Evolutionary conservation across 2,113 vertebrate genomes (phyloP).

Genomic region (Serranochromis macrocephalus): DNA sequence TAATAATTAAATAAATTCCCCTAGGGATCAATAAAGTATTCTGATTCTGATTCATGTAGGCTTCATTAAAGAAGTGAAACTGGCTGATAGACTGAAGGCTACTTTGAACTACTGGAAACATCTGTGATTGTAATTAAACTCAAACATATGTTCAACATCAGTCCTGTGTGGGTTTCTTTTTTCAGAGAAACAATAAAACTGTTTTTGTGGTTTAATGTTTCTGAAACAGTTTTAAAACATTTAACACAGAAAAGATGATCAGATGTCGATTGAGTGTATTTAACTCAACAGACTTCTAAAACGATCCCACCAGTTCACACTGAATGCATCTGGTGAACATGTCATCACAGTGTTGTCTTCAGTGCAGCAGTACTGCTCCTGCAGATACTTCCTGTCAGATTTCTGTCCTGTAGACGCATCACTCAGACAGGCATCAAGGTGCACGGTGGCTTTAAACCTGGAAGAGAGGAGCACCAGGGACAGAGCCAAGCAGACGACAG

Average conservation of each 20-base stretch:
- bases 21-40: too few relatives aligned
- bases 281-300: rapidly evolving
- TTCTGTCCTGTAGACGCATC: rapidly evolving
- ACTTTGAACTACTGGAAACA: not conserved
- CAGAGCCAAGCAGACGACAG: rapidly evolving
- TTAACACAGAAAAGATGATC: rapidly evolving
- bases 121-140: rapidly evolving
- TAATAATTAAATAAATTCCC: too few relatives aligned
- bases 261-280: rapidly evolving
- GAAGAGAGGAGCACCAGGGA: not conserved
- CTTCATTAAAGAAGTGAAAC: too few relatives aligned
- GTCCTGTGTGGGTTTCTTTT: rapidly evolving
- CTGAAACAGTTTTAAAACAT: rapidly evolving
- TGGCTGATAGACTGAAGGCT: rapidly evolving
- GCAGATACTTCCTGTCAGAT: too few relatives aligned
- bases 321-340: rapidly evolving
- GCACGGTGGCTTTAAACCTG: not conserved
- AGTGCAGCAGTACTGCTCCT: too few relatives aligned
- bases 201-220: too few relatives aligned
- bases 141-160: rapidly evolving
- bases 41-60: too few relatives aligned
- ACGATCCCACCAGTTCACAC: rapidly evolving
- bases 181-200: rapidly evolving
- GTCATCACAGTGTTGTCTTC: not conserved
- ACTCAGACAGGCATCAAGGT: rapidly evolving